Evolutionary conservation across 2,797 vertebrate species (phyloP).

Genomic region (Sebastes reedi): DNA sequence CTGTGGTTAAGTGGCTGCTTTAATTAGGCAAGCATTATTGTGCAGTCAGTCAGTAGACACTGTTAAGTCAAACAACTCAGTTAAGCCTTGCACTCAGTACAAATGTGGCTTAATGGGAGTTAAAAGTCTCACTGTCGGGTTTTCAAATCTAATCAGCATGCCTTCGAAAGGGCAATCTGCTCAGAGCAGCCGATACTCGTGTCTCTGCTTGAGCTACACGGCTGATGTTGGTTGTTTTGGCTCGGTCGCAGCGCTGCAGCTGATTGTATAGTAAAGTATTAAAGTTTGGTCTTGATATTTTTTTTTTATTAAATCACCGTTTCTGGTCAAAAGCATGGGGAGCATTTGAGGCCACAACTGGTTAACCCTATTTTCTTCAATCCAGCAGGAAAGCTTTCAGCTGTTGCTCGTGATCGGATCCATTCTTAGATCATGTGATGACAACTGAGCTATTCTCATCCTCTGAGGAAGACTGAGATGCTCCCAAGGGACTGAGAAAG

Average conservation of each 20-base stretch:
- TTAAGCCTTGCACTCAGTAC: conserved; percentile 40
- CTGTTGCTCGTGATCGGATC: not conserved
- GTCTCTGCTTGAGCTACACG: conserved; percentile 6
- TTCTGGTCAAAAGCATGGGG: not conserved
- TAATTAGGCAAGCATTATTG: conserved; percentile 65
- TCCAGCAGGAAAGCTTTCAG: not conserved
- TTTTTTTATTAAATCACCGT: not conserved
- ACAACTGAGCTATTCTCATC: too few species aligned
- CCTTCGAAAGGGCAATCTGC: conserved; percentile 49
- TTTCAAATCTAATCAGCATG: conserved; percentile 57
- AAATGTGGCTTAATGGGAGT: conserved; percentile 57
- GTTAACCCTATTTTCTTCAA: not conserved
- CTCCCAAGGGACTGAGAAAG: not conserved
- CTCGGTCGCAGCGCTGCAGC: not conserved
- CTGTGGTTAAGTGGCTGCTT: conserved; percentile 61
- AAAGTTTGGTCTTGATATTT: not conserved
- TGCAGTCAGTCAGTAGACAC: conserved; percentile 56
- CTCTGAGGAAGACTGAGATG: not conserved
- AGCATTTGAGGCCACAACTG: not conserved
- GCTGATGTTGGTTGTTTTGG: conserved; percentile 22
- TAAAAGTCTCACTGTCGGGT: conserved; percentile 46
- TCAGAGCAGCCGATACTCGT: conserved; percentile 8
- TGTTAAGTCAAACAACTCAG: conserved; percentile 55
- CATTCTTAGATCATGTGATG: not conserved
- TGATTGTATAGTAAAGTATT: not conserved